Evolutionary conservation across 2,888 invertebrate genomes (phyloP).

Genomic region (Prosopocoilus inquinatus): DNA sequence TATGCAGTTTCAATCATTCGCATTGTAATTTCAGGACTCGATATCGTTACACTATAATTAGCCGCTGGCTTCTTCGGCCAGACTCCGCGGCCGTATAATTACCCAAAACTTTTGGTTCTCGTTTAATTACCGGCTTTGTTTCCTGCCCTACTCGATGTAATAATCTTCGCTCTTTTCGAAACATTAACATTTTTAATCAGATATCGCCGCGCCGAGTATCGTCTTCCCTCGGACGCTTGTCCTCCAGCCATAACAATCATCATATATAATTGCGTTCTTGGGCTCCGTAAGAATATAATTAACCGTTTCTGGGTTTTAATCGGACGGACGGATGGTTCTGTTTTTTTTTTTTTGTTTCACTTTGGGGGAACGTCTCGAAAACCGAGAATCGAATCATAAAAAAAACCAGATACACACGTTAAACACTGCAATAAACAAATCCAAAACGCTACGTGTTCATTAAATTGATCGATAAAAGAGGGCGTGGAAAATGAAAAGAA

Average conservation of each 20-base stretch:
- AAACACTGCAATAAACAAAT: too few species aligned
- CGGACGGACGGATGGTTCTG: too few species aligned
- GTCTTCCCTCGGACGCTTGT: neutral
- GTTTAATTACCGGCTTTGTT: conserved; percentile 22
- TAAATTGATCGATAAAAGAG: too few species aligned
- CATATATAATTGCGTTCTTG: neutral
- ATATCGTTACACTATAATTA: conserved; percentile 22
- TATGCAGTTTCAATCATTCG: conserved; percentile 32
- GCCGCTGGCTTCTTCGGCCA: conserved; percentile 12
- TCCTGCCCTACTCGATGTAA: conserved; percentile 19
- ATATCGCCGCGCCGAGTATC: neutral
- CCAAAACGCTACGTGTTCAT: too few species aligned
- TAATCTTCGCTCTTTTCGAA: conserved; percentile 10
- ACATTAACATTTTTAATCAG: conserved; percentile 1
- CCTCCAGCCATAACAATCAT: neutral
- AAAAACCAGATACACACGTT: too few species aligned
- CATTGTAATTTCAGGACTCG: conserved; percentile 28
- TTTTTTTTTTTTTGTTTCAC: too few species aligned
- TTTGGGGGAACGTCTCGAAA: too few species aligned
- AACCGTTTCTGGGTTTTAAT: too few species aligned
- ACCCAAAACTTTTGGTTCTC: conserved; percentile 19
- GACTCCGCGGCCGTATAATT: conserved; percentile 19
- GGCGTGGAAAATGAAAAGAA: too few species aligned
- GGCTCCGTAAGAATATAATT: too few species aligned
- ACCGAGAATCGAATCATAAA: too few species aligned